A percentile compares a stretch with the other conserved stretches of the same genome.
Conservation (phyloP, 2,888 invertebrate species). For the Drosophila kuntzei region DNA sequence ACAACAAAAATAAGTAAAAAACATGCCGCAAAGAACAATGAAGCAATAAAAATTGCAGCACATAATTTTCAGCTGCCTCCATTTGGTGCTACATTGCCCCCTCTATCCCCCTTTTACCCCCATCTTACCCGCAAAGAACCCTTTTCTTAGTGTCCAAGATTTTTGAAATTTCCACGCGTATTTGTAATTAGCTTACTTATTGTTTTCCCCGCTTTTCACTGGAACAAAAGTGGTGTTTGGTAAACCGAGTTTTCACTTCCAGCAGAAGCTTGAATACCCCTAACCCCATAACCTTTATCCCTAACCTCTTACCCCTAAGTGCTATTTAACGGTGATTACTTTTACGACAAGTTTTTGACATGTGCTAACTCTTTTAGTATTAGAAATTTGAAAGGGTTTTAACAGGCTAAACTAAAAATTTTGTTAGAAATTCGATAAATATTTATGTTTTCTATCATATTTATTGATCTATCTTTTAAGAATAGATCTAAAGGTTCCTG, state of each 20-base stretch:
- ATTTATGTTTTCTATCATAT: neutral
- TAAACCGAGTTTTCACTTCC: neutral
- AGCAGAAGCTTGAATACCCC: neutral
- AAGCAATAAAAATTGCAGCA: conserved; percentile 82
- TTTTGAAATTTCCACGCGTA: conserved; percentile 75
- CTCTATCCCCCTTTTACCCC: neutral
- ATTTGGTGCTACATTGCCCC: conserved; percentile 33
- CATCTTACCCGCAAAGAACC: conserved; percentile 40
- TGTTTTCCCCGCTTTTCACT: conserved; percentile 49
- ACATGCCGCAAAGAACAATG: conserved; percentile 68
- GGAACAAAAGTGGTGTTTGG: conserved; percentile 2
- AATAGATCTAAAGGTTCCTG: no score
- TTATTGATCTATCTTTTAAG: no score
- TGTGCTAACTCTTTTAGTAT: neutral
- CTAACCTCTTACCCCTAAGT: neutral
- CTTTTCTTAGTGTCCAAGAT: conserved; percentile 57
- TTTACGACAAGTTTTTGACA: neutral
- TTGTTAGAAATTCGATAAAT: neutral
- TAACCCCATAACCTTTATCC: conserved; percentile 6
- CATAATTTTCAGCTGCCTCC: conserved; percentile 73
- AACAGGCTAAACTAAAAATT: no score
- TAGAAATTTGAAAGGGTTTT: neutral
- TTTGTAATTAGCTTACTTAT: conserved; percentile 77
- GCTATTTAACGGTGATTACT: conserved; percentile 6
- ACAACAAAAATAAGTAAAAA: conserved; percentile 32